A percentile compares a stretch with the other conserved stretches of the same genome.
Evolutionary conservation across 2,113 vertebrate species (phyloP).

Genomic region (Cynocephalus volans): DNA sequence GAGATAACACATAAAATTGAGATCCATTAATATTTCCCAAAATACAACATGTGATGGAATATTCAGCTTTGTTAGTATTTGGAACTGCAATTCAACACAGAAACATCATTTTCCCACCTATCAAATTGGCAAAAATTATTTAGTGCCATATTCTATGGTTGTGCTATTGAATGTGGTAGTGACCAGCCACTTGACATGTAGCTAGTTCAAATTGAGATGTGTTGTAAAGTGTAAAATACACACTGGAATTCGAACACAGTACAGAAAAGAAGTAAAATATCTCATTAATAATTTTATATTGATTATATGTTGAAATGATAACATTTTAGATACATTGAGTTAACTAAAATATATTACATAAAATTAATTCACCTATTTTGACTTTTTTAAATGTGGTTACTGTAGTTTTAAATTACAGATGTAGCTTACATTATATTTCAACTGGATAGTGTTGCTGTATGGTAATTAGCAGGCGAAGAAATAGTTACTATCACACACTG

Average conservation of each 20-base stretch:
- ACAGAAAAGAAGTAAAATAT: not conserved
- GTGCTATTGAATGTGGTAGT: not conserved
- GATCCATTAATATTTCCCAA: not conserved
- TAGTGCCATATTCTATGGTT: not conserved
- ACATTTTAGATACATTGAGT: not conserved
- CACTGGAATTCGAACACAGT: not conserved
- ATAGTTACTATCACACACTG: not conserved
- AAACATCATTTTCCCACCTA: not conserved
- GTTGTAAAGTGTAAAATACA: not conserved
- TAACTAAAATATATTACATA: not conserved
- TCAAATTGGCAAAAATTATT: not conserved
- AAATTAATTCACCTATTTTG: conserved; percentile 18
- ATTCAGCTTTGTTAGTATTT: not conserved
- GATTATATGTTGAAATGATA: not conserved
- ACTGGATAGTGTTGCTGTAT: not conserved
- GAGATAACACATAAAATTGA: not conserved
- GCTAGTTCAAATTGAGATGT: not conserved
- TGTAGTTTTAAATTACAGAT: not conserved
- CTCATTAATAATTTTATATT: not conserved
- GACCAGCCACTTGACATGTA: not conserved
- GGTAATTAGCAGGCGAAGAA: not conserved
- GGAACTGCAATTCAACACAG: conserved; percentile 1
- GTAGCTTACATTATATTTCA: not conserved
- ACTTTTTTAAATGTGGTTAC: not conserved
- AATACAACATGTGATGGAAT: not conserved